Evolutionary conservation across 2,888 invertebrate genomes (phyloP).

Genomic region (Dryocosmus kuriphilus): DNA sequence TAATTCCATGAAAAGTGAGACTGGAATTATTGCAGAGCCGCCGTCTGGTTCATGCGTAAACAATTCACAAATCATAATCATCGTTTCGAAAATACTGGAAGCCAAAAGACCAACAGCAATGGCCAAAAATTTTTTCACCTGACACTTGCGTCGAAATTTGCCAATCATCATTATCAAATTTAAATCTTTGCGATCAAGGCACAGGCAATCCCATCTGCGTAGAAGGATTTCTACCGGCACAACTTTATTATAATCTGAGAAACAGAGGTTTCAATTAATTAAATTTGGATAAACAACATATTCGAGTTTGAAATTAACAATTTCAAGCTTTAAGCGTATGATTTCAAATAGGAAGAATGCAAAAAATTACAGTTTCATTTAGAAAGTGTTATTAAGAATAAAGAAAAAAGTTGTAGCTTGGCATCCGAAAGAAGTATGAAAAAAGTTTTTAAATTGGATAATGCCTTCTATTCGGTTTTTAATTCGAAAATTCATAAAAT

Average conservation of each 20-base stretch:
- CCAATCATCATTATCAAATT: constrained; percentile 85
- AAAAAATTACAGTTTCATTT: too few species aligned
- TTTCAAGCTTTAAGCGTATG: too few species aligned
- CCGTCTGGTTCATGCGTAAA: constrained; percentile 91
- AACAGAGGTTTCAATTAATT: not conserved
- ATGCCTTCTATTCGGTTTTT: too few species aligned
- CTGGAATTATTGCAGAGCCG: constrained; percentile 86
- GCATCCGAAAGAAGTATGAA: too few species aligned
- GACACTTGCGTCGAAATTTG: constrained; percentile 83
- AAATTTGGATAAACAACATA: not conserved
- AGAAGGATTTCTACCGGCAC: constrained; percentile 76
- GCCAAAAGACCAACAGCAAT: constrained; percentile 85
- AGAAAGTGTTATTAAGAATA: too few species aligned
- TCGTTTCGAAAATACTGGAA: constrained; percentile 87
- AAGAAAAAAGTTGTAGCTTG: too few species aligned
- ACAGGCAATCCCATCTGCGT: constrained; percentile 83
- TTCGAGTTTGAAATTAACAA: not conserved
- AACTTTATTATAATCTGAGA: constrained; percentile 71
- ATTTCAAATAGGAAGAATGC: too few species aligned
- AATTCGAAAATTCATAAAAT: too few species aligned
- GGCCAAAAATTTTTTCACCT: constrained; percentile 86
- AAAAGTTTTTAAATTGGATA: too few species aligned
- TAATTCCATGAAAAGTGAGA: constrained; percentile 82
- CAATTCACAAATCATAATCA: constrained; percentile 89
- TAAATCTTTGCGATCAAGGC: constrained; percentile 82